Evolutionary conservation across 2,888 invertebrate genomes (phyloP).

Genomic region (Eucriotettix oculatus): DNA sequence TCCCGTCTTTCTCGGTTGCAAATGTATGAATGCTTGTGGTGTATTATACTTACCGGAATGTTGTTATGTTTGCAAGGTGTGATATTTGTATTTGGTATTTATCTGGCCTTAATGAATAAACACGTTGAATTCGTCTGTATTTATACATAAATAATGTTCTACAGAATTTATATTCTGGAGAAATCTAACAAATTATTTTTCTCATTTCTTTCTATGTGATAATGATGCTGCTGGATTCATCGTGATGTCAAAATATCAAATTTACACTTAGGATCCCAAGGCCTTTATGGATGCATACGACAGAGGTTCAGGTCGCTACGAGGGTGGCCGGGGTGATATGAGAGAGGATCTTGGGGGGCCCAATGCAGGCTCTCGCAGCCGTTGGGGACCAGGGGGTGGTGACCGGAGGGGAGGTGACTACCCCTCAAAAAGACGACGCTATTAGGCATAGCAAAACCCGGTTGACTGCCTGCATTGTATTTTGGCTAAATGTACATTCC

Average conservation of each 20-base stretch:
- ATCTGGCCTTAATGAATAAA: too few species aligned
- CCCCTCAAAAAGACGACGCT: conserved; percentile 47
- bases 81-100: too few species aligned
- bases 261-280: conserved; percentile 25
- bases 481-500: too few species aligned
- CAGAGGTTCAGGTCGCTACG: conserved; percentile 15
- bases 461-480: too few species aligned
- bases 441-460: conserved; percentile 13
- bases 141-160: too few species aligned
- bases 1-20: too few species aligned
- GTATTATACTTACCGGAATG: too few species aligned
- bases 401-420: conserved; percentile 27
- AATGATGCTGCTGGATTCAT: conserved; percentile 8
- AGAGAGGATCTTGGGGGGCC: conserved; percentile 10
- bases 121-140: too few species aligned
- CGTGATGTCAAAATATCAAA: conserved; percentile 1
- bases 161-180: too few species aligned
- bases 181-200: conserved; percentile 15
- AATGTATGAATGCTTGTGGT: too few species aligned
- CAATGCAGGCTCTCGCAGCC: conserved; percentile 8
- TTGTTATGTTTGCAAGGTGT: too few species aligned
- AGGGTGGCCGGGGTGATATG: conserved; percentile 23
- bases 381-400: conserved; percentile 14
- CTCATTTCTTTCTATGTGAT: conserved; percentile 31
- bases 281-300: conserved; percentile 29